A percentile compares a stretch with the other conserved stretches of the same genome.
Conservation (phyloP, 1,140 invertebrate species). For the Trichoplusia ni region DNA sequence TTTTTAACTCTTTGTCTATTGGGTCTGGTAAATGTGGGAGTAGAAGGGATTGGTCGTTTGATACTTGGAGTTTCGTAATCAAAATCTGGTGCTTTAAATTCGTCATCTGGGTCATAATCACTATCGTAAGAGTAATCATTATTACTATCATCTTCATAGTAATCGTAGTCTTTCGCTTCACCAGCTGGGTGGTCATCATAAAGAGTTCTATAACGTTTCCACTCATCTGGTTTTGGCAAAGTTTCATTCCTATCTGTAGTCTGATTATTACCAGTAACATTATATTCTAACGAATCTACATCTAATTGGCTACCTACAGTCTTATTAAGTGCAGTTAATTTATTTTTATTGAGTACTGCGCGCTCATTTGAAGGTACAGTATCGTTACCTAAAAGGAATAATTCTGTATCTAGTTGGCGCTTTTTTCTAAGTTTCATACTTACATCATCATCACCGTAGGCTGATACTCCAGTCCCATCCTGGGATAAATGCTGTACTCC, state of each 20-base stretch:
- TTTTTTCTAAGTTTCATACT: constrained; percentile 52
- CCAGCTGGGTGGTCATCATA: not conserved
- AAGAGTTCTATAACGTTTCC: constrained; percentile 8
- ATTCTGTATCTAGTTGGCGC: constrained; percentile 41
- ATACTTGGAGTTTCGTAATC: constrained; percentile 42
- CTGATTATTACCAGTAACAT: not conserved
- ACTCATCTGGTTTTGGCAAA: constrained; percentile 29
- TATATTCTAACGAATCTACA: not conserved
- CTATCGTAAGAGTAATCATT: constrained; percentile 6
- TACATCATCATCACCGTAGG: constrained; percentile 68
- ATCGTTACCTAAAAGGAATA: constrained; percentile 37
- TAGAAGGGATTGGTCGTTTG: constrained; percentile 35
- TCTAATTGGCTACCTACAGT: not conserved
- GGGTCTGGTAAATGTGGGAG: constrained; percentile 8
- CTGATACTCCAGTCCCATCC: constrained; percentile 66
- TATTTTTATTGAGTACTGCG: not conserved
- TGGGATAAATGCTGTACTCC: constrained; percentile 67
- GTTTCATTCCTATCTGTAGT: constrained; percentile 8
- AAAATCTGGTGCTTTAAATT: constrained; percentile 42
- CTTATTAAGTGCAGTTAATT: constrained; percentile 20
- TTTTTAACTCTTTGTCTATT: constrained; percentile 5
- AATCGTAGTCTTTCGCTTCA: constrained; percentile 18
- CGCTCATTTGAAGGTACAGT: not conserved
- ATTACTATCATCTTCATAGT: constrained; percentile 11
- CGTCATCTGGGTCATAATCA: constrained; percentile 15